phyloP scores from a whole-genome alignment of 2,797 vertebrate species.

The Eutrigla gurnardus region DNA sequence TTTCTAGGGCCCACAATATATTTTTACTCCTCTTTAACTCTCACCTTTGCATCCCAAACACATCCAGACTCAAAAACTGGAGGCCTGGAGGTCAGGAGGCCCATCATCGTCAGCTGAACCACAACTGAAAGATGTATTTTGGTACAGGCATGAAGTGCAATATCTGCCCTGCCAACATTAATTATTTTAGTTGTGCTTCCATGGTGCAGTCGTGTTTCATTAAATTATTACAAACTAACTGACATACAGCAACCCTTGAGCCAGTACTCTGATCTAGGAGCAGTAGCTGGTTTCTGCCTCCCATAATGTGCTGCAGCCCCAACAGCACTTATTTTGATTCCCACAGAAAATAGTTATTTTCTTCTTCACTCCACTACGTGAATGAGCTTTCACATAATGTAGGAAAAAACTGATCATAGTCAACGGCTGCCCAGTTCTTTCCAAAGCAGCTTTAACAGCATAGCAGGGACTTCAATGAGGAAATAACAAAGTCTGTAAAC shows the following conservation, averaged over 20 bases:
- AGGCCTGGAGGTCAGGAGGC: background rate
- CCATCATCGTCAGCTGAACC: background rate
- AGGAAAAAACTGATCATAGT: background rate
- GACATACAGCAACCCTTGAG: background rate
- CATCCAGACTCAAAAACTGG: background rate
- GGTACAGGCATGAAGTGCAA: background rate
- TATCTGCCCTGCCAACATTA: background rate
- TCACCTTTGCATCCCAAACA: background rate
- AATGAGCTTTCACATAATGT: conserved; percentile 6
- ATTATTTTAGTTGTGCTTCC: background rate
- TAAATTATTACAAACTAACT: background rate
- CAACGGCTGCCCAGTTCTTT: background rate
- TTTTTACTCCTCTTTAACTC: background rate
- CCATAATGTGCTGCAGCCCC: background rate
- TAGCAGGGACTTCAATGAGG: background rate
- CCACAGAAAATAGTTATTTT: conserved; percentile 7
- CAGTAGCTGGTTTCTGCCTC: background rate
- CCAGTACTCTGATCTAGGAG: background rate
- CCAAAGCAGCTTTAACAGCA: background rate
- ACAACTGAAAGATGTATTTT: background rate
- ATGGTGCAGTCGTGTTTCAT: background rate
- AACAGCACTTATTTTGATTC: conserved; percentile 9
- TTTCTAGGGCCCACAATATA: background rate
- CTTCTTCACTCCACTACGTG: background rate
- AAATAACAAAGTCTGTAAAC: background rate